Conservation (phyloP, 2,888 invertebrate species). For the Apotomis capreana region DNA sequence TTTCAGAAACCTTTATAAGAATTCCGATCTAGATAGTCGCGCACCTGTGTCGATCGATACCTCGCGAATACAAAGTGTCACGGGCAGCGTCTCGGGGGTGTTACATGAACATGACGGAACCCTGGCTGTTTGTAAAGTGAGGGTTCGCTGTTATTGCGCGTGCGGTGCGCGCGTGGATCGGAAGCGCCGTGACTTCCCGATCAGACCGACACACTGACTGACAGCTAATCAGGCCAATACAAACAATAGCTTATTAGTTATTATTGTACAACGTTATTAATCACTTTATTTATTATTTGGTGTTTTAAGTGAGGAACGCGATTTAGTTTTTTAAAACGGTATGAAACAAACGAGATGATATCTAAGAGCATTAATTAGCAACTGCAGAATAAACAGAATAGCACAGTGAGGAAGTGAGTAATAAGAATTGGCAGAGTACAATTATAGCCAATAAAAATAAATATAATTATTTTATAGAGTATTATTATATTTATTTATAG, state of each 20-base stretch:
- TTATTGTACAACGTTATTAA: neutral
- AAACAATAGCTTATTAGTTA: neutral
- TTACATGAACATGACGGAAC: conserved; percentile 11
- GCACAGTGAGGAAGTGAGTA: too few relatives aligned
- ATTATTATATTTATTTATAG: neutral
- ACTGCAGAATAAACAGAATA: too few relatives aligned
- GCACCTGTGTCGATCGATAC: neutral
- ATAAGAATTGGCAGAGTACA: neutral
- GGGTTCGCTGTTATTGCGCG: conserved; percentile 2
- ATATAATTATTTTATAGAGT: too few relatives aligned
- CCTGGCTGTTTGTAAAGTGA: conserved; percentile 3
- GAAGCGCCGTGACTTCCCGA: conserved; percentile 53
- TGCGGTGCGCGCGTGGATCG: conserved; percentile 30
- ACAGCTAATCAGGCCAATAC: conserved; percentile 25
- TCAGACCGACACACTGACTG: conserved; percentile 47
- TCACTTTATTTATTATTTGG: neutral
- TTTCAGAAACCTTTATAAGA: neutral
- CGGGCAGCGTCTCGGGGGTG: neutral
- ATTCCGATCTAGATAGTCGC: neutral
- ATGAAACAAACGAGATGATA: too few relatives aligned
- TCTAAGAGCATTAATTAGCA: too few relatives aligned
- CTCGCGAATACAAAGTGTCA: neutral
- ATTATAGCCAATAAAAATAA: neutral
- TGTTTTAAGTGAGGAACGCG: neutral
- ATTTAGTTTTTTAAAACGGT: too few relatives aligned